Percentiles rank a stretch among this genome's conserved stretches.
These are phyloP conservation scores for Drosophila neoperkinsi DNA, from an alignment of 2,888 invertebrate genomes.

Conservation along the genomic window DNA sequence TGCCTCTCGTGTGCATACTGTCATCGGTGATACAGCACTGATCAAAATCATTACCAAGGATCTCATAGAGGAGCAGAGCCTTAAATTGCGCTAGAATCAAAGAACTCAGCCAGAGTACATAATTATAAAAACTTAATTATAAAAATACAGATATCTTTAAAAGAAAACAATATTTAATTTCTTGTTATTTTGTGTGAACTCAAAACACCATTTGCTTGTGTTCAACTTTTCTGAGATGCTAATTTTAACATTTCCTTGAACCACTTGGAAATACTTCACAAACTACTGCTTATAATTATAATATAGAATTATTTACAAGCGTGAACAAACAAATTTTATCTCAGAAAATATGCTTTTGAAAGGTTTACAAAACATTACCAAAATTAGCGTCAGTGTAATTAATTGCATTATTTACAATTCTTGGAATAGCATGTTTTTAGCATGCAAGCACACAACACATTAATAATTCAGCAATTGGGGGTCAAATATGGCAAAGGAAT, in stretches of 20 bases:
- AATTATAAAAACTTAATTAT: background rate
- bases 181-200: background rate
- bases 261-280: background rate
- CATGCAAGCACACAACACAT: conserved; percentile 31
- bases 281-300: background rate
- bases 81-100: background rate
- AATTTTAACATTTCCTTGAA: background rate
- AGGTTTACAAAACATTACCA: background rate
- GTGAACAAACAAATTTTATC: background rate
- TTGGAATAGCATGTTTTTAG: conserved; percentile 7
- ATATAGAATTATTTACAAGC: background rate
- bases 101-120: background rate
- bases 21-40: background rate
- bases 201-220: background rate
- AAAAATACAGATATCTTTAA: background rate
- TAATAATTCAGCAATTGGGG: conserved; percentile 52
- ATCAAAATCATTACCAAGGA: background rate
- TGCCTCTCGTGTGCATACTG: background rate
- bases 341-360: background rate
- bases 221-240: background rate
- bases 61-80: background rate
- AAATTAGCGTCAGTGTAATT: conserved; percentile 6
- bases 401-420: conserved; percentile 39
- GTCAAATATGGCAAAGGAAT: conserved; percentile 13
- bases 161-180: background rate